Conservation (phyloP, 2,113 vertebrate genomes). For the Cheilinus undulatus region DNA sequence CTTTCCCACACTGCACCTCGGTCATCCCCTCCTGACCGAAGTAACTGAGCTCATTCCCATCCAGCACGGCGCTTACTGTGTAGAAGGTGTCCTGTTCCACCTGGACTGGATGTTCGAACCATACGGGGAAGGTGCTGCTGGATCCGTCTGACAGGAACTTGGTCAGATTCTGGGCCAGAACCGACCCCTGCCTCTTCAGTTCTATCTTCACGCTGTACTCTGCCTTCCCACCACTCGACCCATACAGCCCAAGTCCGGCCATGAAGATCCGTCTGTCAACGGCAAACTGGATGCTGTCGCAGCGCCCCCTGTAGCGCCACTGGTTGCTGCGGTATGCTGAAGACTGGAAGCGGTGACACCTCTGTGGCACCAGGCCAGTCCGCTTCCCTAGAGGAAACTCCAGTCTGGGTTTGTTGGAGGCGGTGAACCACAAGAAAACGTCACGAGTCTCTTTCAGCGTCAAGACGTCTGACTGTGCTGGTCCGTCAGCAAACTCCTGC, state of each 20-base stretch:
- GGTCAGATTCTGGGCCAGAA: constrained; percentile 91
- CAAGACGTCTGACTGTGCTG: constrained; percentile 91
- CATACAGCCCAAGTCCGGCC: constrained; percentile 92
- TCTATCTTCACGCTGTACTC: constrained; percentile 94
- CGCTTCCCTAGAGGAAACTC: constrained; percentile 89
- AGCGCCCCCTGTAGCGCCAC: constrained; percentile 94
- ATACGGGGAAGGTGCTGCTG: constrained; percentile 92
- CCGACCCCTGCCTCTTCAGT: constrained; percentile 90
- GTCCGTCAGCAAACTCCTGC: constrained; percentile 93
- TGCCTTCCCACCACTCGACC: constrained; percentile 91
- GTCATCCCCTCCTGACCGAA: constrained; percentile 98
- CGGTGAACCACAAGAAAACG: constrained; percentile 95
- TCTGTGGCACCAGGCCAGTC: constrained; percentile 88
- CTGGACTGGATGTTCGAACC: constrained; percentile 96
- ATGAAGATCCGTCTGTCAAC: constrained; percentile 95
- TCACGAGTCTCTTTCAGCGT: constrained; percentile 92
- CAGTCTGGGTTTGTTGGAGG: constrained; percentile 89
- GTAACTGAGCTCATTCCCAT: constrained; percentile 94
- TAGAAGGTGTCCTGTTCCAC: constrained; percentile 95
- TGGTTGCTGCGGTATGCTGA: constrained; percentile 96
- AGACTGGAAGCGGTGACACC: constrained; percentile 94
- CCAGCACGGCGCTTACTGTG: constrained; percentile 92
- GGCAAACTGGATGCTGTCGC: constrained; percentile 96
- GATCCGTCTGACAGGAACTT: constrained; percentile 94
- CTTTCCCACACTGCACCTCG: constrained; percentile 94